Conservation (phyloP, 2,113 vertebrate genomes). For the Pollachius pollachius region DNA sequence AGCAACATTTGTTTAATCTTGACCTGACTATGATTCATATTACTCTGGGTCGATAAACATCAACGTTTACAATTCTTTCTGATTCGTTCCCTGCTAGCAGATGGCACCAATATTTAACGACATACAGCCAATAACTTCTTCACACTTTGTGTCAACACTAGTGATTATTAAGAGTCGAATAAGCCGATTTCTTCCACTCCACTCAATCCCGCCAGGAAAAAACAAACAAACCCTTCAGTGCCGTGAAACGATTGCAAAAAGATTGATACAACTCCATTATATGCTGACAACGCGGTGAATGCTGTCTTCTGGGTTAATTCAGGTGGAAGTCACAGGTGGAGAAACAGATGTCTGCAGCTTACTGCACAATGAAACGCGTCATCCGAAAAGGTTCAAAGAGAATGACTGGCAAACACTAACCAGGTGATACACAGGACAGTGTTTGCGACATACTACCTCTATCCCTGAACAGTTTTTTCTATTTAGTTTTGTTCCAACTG, state of each 20-base stretch:
- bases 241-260: slow-evolving; percentile 54
- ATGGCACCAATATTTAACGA: slow-evolving; percentile 52
- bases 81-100: slow-evolving; percentile 33
- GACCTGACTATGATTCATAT: slow-evolving; percentile 1
- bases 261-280: slow-evolving; percentile 9
- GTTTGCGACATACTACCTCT: not conserved
- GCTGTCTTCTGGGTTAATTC: slow-evolving; percentile 47
- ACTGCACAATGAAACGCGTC: slow-evolving; percentile 38
- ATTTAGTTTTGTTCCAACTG: not conserved
- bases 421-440: slow-evolving; percentile 29
- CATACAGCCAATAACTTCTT: slow-evolving; percentile 27
- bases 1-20: slow-evolving; percentile 7
- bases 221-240: slow-evolving; percentile 59
- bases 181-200: slow-evolving; percentile 55
- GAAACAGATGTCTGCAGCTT: slow-evolving; percentile 61
- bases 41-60: slow-evolving; percentile 18
- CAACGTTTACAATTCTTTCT: slow-evolving; percentile 12
- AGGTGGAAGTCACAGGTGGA: slow-evolving; percentile 52
- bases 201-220: slow-evolving; percentile 34
- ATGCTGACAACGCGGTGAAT: slow-evolving; percentile 38
- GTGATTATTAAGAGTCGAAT: slow-evolving; percentile 55
- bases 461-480: not conserved
- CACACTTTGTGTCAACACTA: slow-evolving; percentile 33
- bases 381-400: slow-evolving; percentile 15
- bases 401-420: slow-evolving; percentile 22